Base-by-base conservation (phyloP, 2,797 vertebrate genomes). In the Corythornis leucogaster region DNA sequence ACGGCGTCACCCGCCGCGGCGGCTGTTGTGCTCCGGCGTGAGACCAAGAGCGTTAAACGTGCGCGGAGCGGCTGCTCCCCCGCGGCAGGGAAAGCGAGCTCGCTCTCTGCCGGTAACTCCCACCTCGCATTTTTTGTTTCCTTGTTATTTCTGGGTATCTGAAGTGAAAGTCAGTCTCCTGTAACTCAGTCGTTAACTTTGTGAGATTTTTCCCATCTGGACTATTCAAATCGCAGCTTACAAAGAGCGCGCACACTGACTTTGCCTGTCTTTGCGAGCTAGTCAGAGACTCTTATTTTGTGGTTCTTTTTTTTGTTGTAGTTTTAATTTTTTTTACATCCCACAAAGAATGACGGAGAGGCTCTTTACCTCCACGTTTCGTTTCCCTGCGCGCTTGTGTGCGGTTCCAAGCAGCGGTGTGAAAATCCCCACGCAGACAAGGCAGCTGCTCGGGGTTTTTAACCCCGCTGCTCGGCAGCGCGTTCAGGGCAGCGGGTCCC, bases 291-390 rank as follows among this genome's bases (percentile, higher is more conserved):
- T 33, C 25, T 8, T 18, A 2, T 59, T 38, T 40, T 8, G 3
- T 6, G 30, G 7, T 33, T 33, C 9, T 33, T 33, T 8, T 8
- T 11, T 55, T 18, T 38, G 38, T 40, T 40, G 38, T 40, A 40
- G 38, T 40, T 40, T 40, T 45, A 5, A 11, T 45, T 11, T 11
- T 18, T 38, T 18, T 18, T 11, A 7, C 24, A 21, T 9, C 38
- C 18, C 14, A 2, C 30, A 7, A 28, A 12, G 31, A 15, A 14
- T 1, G 53, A 2, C 31, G 28, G 70, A 7, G 54, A 2, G 22
- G 57, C n/a, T 8, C 3, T 0, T 30, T 48, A 6, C 38, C 9
- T 19, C 4, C 35, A 1, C 20, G 0, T 4, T 6, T 28, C 6
- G 5, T 24, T 12, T 15, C 26, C 9, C 24, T 9, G 4, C 5